Base-by-base conservation (phyloP, 2,888 invertebrate species). In the Hypolimnas misippus region DNA sequence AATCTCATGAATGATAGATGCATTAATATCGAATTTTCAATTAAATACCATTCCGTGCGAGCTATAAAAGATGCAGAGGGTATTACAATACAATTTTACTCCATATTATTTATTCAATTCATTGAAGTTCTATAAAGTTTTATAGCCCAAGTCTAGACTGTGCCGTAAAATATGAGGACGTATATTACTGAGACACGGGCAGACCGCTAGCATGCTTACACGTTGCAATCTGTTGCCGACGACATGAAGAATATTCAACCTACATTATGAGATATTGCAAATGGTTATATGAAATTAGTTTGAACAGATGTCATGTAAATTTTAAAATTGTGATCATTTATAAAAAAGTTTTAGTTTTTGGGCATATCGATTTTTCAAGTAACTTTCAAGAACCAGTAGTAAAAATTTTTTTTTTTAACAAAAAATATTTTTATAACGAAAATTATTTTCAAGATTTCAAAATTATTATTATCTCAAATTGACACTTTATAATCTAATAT, bases 101-200 rank as follows among this genome's bases (percentile, higher is more conserved):
- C 5, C 25, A 25, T 25, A 25, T 25, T 25, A 25, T 49, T 50
- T 46, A 65, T 62, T 35, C 46, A 58, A 54, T 65, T 62, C 42
- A 52, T 54, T 57, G 57, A 55, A 61, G 49, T 46, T n/a, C 19
- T 50, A 56, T 66, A 55, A 51, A 59, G 56, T 61, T 55, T 65
- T 61, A 68, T 54, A 58, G 60, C 53, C 51, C 17, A 17, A 40
- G 63, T 66, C 68, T 68, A 68, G 63, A 68, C 66, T 44, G 16
- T 17, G 44, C 52, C 63, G 44, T 68, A 63, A 68, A 68, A 59
- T 63, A 57, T 66, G 40, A 61, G 51, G 38, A 35, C 40, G 55
- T 62, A 59, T 61, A 63, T 53, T 56, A 61, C 62, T 17, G 33
- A n/a, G n/a, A n/a, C n/a, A 35, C 33, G 49, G 64, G 33, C 59